phyloP scores from a whole-genome alignment of 2,113 vertebrate species.

The Istiophorus platypterus region DNA sequence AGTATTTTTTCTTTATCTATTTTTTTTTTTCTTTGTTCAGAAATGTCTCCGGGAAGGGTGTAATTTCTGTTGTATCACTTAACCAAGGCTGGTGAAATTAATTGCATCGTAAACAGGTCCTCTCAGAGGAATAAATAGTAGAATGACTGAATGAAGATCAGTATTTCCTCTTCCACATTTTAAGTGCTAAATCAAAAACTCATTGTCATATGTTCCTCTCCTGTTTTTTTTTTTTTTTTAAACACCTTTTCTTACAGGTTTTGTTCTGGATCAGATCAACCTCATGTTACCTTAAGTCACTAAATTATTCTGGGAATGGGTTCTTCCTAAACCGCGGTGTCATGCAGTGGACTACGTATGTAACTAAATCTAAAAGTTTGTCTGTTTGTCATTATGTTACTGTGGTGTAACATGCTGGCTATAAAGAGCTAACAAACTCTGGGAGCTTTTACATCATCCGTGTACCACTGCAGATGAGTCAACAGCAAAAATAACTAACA shows the following conservation, averaged over 20 bases:
- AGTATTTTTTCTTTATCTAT: neutral
- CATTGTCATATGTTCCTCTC: too few species aligned
- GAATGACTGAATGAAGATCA: neutral
- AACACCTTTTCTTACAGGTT: neutral
- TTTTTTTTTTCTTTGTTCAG: too few species aligned
- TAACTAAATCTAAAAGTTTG: slow-evolving; percentile 12
- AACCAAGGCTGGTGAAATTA: neutral
- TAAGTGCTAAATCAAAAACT: neutral
- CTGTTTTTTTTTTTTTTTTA: too few species aligned
- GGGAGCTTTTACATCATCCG: slow-evolving; percentile 57
- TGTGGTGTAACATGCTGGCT: slow-evolving; percentile 52
- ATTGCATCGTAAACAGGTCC: neutral
- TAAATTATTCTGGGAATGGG: neutral
- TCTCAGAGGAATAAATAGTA: neutral
- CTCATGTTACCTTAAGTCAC: neutral
- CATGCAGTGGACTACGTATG: slow-evolving; percentile 1
- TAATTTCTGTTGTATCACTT: neutral
- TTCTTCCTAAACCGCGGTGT: slow-evolving; percentile 1
- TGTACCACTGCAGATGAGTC: slow-evolving; percentile 49
- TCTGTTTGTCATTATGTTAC: slow-evolving; percentile 68
- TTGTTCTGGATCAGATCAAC: neutral
- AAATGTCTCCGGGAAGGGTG: neutral
- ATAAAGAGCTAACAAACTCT: slow-evolving; percentile 35
- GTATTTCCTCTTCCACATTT: neutral
- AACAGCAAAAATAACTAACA: slow-evolving; percentile 62